Evolutionary conservation across 2,888 invertebrate species (phyloP).

Genomic region (Lepidocyrtoides sp.): DNA sequence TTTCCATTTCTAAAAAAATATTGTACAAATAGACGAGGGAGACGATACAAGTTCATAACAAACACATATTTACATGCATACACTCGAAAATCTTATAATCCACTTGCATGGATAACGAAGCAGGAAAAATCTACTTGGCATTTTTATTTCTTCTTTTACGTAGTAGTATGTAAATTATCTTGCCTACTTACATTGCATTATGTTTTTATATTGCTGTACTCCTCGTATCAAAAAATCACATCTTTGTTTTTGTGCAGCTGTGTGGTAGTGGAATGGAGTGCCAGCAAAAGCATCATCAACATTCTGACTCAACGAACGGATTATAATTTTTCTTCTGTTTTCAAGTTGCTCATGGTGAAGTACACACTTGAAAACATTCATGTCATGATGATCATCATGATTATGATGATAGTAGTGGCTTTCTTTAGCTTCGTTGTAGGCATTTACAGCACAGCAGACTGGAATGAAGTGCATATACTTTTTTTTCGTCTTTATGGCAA

Average conservation of each 20-base stretch:
- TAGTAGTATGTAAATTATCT: neutral
- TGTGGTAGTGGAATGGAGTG: constrained; percentile 12
- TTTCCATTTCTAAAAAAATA: constrained; percentile 15
- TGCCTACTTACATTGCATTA: neutral
- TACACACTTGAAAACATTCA: constrained; percentile 45
- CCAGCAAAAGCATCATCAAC: constrained; percentile 22
- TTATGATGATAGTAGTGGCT: neutral
- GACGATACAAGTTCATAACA: neutral
- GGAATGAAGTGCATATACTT: constrained; percentile 31
- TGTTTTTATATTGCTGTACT: too few relatives aligned
- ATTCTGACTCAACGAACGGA: neutral
- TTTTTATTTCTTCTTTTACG: neutral
- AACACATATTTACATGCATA: neutral
- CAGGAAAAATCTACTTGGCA: neutral
- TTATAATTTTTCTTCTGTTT: constrained; percentile 29
- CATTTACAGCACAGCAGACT: neutral
- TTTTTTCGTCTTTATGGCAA: neutral
- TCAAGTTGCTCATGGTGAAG: constrained; percentile 43
- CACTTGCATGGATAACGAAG: neutral
- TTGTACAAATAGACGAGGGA: too few relatives aligned
- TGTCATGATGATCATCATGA: neutral
- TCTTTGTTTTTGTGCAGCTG: neutral
- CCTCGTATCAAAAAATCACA: neutral
- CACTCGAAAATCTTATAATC: neutral
- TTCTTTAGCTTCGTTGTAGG: neutral